Evolutionary conservation across 2,797 vertebrate genomes (phyloP).

Genomic region (Sebastes jordani): DNA sequence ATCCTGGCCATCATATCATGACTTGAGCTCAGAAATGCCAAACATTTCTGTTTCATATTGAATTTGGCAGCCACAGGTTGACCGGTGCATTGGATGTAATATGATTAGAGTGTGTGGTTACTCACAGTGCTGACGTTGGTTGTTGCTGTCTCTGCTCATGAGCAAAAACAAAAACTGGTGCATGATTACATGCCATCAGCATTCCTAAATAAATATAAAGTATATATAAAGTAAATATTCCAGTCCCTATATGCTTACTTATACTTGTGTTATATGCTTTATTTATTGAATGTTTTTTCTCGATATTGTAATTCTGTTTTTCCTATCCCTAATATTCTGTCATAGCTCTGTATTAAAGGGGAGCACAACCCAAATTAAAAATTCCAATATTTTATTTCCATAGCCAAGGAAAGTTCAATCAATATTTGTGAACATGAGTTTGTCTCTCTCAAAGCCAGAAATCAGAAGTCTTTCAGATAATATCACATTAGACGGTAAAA

Average conservation of each 20-base stretch:
- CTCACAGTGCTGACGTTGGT: conserved; percentile 27
- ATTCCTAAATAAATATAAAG: background rate
- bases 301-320: background rate
- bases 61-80: conserved; percentile 33
- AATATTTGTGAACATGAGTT: too few relatives aligned
- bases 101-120: conserved; percentile 21
- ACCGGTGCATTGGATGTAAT: conserved; percentile 25
- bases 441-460: too few relatives aligned
- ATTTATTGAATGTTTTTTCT: background rate
- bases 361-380: background rate
- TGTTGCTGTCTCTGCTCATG: conserved; percentile 5
- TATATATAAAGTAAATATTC: background rate
- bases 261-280: background rate
- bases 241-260: background rate
- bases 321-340: background rate
- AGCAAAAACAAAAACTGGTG: background rate
- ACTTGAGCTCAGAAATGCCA: conserved; percentile 62
- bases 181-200: conserved; percentile 16
- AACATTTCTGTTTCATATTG: conserved; percentile 54
- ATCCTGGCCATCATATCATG: conserved; percentile 62
- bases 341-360: background rate
- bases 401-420: too few relatives aligned
- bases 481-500: too few relatives aligned
- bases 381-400: background rate
- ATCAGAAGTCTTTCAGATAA: too few relatives aligned